Base-by-base conservation (phyloP, 2,888 invertebrate genomes). In the Leucania comma region DNA sequence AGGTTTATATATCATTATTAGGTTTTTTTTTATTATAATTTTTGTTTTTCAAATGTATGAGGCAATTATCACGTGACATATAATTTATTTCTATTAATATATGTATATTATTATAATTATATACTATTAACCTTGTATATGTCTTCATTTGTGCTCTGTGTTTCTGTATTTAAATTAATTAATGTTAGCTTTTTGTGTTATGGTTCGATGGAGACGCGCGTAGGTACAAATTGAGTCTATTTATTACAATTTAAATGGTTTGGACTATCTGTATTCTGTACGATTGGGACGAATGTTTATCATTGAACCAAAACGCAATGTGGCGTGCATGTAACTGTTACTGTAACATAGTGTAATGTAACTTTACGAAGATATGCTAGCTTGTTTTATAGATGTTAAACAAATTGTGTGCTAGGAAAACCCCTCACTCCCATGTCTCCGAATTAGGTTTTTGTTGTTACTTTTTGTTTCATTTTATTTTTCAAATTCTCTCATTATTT, bases 111-210 rank as follows among this genome's bases (percentile, higher is more conserved):
- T 88, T 90, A 90, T 91, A 78, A 77, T 88, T 93, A 93, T 92
- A 89, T 93, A 90, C 91, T 92, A 91, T 90, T 95, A 95, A 95
- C 94, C 93, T 91, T 94, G 86, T 95, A 93, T 95, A 93, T 95
- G 91, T 93, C 93, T 95, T 95, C 94, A 95, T 95, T 93, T 95
- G 94, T 95, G 95, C 95, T 95, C 92, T 95, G 95, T 95, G 95
- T 95, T 85, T 94, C 91, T 95, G 93, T 95, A 95, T 92, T 91
- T 89, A 87, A 90, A 86, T 82, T 84, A 90, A 94, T 95, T 93
- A 94, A 95, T 95, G 95, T 95, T 92, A 94, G 95, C 95, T 95
- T 91, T 92, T 94, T 95, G 95, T 93, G 95, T 94, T 94, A 90
- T 96, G 95, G 95, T 95, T 95, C 95, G 94, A 95, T 95, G 94